These are phyloP conservation scores for Diplazon laetatorius DNA, from an alignment of 2,888 invertebrate genomes.

Conservation along the genomic window DNA sequence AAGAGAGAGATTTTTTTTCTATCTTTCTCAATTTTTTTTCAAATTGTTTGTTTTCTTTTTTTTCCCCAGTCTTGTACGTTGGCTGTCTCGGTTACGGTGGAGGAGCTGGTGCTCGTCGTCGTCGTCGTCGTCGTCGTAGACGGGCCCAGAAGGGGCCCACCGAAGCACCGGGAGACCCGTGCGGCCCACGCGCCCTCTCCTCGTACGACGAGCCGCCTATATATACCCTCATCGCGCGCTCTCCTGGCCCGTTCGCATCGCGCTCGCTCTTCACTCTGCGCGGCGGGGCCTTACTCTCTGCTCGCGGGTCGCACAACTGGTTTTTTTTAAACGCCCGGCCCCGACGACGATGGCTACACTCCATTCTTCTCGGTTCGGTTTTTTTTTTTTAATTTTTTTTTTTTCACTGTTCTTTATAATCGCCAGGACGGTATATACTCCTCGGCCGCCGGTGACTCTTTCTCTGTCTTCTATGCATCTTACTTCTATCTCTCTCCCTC, in stretches of 20 bases:
- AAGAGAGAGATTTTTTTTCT: constrained; percentile 38
- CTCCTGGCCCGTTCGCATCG: constrained; percentile 62
- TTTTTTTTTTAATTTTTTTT: too few species aligned
- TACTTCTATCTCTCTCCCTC: too few species aligned
- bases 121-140: too few species aligned
- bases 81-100: constrained; percentile 47
- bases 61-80: constrained; percentile 45
- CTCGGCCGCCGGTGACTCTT: constrained; percentile 60
- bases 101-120: constrained; percentile 54
- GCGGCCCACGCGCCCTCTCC: constrained; percentile 82
- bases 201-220: constrained; percentile 58
- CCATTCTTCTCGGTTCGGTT: constrained; percentile 69
- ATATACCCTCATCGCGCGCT: constrained; percentile 61
- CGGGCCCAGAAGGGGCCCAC: too few species aligned
- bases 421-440: constrained; percentile 77
- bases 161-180: constrained; percentile 73
- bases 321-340: constrained; percentile 80
- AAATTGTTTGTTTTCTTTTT: too few species aligned
- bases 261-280: constrained; percentile 63
- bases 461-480: too few species aligned
- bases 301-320: constrained; percentile 81
- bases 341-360: constrained; percentile 69
- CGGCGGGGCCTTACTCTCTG: constrained; percentile 48
- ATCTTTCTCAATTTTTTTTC: too few species aligned
- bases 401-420: constrained; percentile 82